phyloP scores from a whole-genome alignment of 2,113 vertebrate species.

The Tyto alba region DNA sequence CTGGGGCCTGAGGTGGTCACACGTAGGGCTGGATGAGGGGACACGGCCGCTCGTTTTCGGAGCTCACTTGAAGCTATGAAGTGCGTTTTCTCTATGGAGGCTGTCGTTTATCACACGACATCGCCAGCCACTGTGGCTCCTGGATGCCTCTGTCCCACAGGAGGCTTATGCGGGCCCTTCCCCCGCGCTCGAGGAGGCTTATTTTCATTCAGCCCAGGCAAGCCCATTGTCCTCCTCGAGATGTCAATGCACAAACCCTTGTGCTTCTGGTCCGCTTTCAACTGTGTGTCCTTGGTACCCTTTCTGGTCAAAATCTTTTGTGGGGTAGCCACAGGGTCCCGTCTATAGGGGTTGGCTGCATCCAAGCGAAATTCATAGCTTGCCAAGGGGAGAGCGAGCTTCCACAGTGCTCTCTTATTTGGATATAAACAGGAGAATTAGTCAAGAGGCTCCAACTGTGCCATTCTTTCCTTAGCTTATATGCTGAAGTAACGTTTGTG shows the following conservation, averaged over 20 bases:
- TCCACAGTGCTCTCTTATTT: conserved; percentile 36
- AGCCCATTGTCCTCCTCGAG: not conserved
- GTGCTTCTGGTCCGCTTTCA: not conserved
- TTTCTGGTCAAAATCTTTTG: conserved; percentile 1
- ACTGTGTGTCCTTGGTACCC: not conserved
- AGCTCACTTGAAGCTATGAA: fast-evolving
- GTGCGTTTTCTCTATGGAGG: fast-evolving
- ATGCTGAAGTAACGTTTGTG: conserved; percentile 22
- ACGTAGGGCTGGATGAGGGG: fast-evolving
- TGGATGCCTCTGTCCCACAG: fast-evolving
- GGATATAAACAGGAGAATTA: conserved; percentile 38
- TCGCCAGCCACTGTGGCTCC: not conserved
- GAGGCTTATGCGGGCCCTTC: not conserved
- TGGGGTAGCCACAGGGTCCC: conserved; percentile 2
- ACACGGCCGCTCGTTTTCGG: fast-evolving
- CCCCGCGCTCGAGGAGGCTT: not conserved
- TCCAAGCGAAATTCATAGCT: conserved; percentile 15
- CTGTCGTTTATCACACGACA: fast-evolving
- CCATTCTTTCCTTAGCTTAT: conserved; percentile 31
- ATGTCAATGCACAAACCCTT: not conserved
- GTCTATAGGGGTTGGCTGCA: not conserved
- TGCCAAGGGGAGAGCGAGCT: conserved; percentile 30
- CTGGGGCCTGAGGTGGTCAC: not conserved
- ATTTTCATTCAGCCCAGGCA: not conserved
- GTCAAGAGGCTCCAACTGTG: conserved; percentile 45